Conservation (phyloP, 2,888 invertebrate genomes). For the Amblyjoppa fuscipennis region DNA sequence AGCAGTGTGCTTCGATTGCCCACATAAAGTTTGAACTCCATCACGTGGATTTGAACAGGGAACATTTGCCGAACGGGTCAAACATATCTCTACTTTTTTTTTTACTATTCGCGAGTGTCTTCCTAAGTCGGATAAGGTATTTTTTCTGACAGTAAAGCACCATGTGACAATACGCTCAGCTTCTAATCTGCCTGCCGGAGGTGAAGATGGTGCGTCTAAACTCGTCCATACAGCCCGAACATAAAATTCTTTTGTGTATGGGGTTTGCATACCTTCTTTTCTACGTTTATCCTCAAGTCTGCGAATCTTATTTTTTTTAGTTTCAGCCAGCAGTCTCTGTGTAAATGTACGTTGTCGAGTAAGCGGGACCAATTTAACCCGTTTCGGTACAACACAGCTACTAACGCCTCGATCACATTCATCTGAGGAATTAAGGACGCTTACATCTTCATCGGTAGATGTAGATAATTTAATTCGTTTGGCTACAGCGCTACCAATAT, state of each 20-base stretch:
- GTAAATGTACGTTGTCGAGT: not conserved
- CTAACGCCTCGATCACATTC: not conserved
- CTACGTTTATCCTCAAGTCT: not conserved
- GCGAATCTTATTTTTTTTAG: not conserved
- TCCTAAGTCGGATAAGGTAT: not conserved
- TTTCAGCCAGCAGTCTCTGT: not conserved
- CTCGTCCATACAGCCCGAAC: conserved; percentile 2
- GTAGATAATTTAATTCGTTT: not conserved
- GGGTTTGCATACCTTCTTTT: not conserved
- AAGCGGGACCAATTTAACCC: not conserved
- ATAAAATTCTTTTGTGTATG: not conserved
- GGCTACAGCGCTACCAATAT: not conserved
- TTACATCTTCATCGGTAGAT: not conserved
- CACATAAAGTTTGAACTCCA: conserved; percentile 10
- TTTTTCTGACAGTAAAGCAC: conserved; percentile 9
- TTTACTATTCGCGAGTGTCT: not conserved
- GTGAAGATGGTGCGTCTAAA: not conserved
- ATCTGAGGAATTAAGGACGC: not conserved
- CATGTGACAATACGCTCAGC: conserved; percentile 17
- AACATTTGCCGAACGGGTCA: not conserved
- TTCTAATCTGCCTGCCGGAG: conserved; percentile 14
- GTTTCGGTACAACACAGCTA: not conserved
- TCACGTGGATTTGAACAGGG: not conserved
- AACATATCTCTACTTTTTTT: conserved; percentile 3
- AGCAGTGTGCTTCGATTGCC: not conserved